phyloP scores from a whole-genome alignment of 2,888 invertebrate species.

The Maniola hyperantus region DNA sequence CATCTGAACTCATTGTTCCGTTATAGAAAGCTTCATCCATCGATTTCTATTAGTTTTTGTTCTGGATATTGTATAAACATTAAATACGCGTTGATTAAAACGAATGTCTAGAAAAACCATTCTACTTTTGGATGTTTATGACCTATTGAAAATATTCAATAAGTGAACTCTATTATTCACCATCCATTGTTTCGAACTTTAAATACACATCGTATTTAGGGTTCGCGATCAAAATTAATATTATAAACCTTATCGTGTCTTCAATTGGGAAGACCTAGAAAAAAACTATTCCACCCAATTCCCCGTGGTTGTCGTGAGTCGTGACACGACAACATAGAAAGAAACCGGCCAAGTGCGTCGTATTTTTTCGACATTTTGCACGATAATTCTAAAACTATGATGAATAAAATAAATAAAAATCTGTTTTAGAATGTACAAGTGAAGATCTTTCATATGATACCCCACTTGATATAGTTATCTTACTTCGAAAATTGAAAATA shows the following conservation, averaged over 20 bases:
- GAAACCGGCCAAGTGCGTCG: too few species aligned
- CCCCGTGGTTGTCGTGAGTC: background rate
- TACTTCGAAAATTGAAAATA: too few species aligned
- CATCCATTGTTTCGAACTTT: slow-evolving; percentile 21
- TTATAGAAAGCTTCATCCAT: slow-evolving; percentile 4
- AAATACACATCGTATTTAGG: background rate
- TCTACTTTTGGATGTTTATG: background rate
- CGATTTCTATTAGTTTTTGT: background rate
- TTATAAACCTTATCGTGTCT: too few species aligned
- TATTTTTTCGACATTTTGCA: too few species aligned
- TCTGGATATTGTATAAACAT: background rate
- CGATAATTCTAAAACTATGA: too few species aligned
- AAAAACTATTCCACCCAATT: background rate
- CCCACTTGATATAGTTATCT: too few species aligned
- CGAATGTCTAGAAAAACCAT: slow-evolving; percentile 6
- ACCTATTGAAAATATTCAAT: slow-evolving; percentile 14
- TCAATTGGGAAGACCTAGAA: background rate
- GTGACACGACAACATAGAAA: background rate
- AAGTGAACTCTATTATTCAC: slow-evolving; percentile 13
- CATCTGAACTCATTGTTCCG: background rate
- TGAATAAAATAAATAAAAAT: too few species aligned
- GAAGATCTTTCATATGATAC: too few species aligned
- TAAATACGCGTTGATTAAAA: slow-evolving; percentile 8
- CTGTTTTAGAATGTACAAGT: too few species aligned
- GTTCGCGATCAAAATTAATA: background rate